Percentiles rank a stretch among this genome's conserved stretches.
Conservation (phyloP, 2,888 invertebrate genomes). For the Parnassius mnemosyne region DNA sequence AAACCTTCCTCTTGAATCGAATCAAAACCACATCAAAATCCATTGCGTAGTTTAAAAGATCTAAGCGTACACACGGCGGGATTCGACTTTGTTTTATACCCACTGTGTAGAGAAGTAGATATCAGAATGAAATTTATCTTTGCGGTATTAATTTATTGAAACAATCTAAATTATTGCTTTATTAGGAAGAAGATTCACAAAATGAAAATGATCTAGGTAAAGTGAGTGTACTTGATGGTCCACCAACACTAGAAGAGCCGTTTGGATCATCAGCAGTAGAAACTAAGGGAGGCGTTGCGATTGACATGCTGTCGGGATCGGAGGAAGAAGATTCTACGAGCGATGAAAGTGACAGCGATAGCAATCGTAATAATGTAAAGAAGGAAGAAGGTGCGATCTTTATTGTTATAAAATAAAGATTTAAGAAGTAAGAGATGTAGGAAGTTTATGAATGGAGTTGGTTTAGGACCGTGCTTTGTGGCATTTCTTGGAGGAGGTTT, state of each 20-base stretch:
- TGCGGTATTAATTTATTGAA: no score
- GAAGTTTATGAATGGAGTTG: no score
- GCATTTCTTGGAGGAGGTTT: no score
- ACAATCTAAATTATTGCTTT: not conserved
- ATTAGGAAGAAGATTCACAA: conserved; percentile 34
- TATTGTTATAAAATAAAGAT: not conserved
- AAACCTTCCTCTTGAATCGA: no score
- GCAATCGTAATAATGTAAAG: conserved; percentile 29
- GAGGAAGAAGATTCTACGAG: conserved; percentile 61
- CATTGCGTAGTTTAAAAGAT: no score
- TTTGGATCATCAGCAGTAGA: conserved; percentile 39
- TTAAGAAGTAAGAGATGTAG: no score
- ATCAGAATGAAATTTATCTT: no score
- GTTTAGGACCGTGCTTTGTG: no score
- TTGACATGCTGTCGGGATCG: conserved; percentile 59
- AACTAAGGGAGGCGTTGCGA: conserved; percentile 47
- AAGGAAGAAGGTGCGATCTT: conserved; percentile 16
- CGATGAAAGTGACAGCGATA: conserved; percentile 44
- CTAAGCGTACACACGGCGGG: no score
- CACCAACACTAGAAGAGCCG: conserved; percentile 36
- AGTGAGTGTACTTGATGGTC: not conserved
- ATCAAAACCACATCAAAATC: no score
- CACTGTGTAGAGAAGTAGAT: no score
- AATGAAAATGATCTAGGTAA: conserved; percentile 28
- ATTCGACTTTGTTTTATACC: no score